Conservation (phyloP, 2,888 invertebrate species). For the Criorhina ranunculi region DNA sequence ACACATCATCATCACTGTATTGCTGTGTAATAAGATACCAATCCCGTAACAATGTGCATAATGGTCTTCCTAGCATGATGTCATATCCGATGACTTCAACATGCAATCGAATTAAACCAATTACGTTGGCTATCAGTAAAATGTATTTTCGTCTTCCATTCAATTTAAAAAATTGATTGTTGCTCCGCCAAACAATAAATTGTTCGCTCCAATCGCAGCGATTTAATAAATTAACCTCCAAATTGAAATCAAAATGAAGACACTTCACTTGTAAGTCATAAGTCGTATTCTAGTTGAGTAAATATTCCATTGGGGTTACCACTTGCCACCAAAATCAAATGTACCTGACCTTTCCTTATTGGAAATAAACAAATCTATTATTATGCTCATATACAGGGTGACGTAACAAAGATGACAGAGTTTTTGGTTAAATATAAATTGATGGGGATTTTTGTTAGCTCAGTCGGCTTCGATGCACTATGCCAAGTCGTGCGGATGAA, state of each 20-base stretch:
- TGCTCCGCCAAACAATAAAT: conserved; percentile 4
- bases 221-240: conserved; percentile 47
- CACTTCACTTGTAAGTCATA: not conserved
- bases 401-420: no score
- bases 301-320: conserved; percentile 36
- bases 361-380: conserved; percentile 2
- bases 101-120: conserved; percentile 52
- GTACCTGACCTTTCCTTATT: conserved; percentile 37
- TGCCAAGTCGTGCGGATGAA: no score
- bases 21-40: conserved; percentile 26
- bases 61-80: conserved; percentile 6
- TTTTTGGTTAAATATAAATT: no score
- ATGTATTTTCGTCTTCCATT: conserved; percentile 12
- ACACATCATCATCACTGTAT: conserved; percentile 1
- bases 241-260: conserved; percentile 12
- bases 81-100: conserved; percentile 1
- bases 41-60: conserved; percentile 1
- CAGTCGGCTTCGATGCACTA: no score
- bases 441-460: no score
- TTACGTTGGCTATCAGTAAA: conserved; percentile 27
- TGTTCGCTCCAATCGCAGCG: conserved; percentile 23
- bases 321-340: conserved; percentile 37
- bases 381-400: not conserved
- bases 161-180: conserved; percentile 30
- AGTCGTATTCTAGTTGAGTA: conserved; percentile 14